A percentile compares a stretch with the other conserved stretches of the same genome.
Evolutionary conservation across 2,888 invertebrate genomes (phyloP).

Genomic region (Lapara coniferarum): DNA sequence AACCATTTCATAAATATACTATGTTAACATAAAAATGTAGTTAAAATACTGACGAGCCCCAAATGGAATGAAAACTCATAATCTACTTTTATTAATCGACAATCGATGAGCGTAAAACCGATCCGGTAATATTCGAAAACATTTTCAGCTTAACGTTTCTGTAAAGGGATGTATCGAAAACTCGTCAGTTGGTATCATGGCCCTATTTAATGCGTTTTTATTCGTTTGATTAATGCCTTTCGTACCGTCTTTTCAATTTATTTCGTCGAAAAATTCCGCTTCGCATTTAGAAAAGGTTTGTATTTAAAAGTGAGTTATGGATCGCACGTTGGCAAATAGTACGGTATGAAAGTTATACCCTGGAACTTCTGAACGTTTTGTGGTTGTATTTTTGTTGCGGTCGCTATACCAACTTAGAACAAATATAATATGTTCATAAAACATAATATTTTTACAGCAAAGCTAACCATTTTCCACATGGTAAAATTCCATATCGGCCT

Average conservation of each 20-base stretch:
- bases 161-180: constrained; percentile 30
- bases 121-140: constrained; percentile 30
- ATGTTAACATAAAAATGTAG: neutral
- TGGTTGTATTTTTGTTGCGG: no score
- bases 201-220: constrained; percentile 32
- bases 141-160: constrained; percentile 30
- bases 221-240: constrained; percentile 29
- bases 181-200: constrained; percentile 27
- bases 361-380: no score
- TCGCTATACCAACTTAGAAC: no score
- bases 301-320: no score
- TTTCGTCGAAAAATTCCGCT: neutral
- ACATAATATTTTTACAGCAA: no score
- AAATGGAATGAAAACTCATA: neutral
- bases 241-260: neutral
- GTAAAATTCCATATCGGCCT: no score
- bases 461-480: no score
- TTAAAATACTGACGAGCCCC: neutral
- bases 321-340: no score
- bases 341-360: no score
- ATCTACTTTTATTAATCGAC: constrained; percentile 8
- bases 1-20: no score
- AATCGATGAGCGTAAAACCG: constrained; percentile 14
- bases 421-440: no score
- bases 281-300: neutral